Evolutionary conservation across 2,797 vertebrate species (phyloP).

Genomic region (Microctenopoma lineatum): DNA sequence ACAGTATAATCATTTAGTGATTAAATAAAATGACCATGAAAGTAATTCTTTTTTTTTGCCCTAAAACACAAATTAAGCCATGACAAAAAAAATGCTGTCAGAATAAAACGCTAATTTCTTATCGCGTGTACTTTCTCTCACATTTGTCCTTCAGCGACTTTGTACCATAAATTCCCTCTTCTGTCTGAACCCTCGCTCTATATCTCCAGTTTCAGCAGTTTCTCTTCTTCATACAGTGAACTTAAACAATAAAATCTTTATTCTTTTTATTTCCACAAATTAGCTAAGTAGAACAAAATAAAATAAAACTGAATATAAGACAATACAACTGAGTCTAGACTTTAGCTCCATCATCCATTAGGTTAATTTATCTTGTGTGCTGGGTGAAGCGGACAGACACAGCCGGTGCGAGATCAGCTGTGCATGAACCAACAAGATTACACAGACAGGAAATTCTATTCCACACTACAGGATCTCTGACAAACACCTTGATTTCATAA

Average conservation of each 20-base stretch:
- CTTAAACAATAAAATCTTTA: constrained; percentile 14
- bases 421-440: constrained; percentile 50
- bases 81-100: constrained; percentile 14
- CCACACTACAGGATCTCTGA: constrained; percentile 20
- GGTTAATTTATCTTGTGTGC: constrained; percentile 23
- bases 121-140: constrained; percentile 43
- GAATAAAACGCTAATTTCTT: constrained; percentile 44
- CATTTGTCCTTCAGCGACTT: constrained; percentile 36
- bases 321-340: background rate
- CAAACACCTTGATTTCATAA: constrained; percentile 10
- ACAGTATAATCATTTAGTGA: constrained; percentile 35
- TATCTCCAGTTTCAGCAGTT: constrained; percentile 27
- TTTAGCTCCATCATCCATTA: constrained; percentile 11
- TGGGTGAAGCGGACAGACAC: constrained; percentile 7
- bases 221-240: constrained; percentile 38
- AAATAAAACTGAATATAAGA: background rate
- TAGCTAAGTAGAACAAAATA: background rate
- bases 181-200: background rate
- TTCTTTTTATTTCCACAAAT: constrained; percentile 2
- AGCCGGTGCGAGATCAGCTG: background rate
- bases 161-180: constrained; percentile 22
- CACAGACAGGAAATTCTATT: constrained; percentile 31
- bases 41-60: constrained; percentile 20
- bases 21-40: constrained; percentile 50
- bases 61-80: constrained; percentile 33